phyloP scores from a whole-genome alignment of 2,888 invertebrate species.

The Timandra comae region DNA sequence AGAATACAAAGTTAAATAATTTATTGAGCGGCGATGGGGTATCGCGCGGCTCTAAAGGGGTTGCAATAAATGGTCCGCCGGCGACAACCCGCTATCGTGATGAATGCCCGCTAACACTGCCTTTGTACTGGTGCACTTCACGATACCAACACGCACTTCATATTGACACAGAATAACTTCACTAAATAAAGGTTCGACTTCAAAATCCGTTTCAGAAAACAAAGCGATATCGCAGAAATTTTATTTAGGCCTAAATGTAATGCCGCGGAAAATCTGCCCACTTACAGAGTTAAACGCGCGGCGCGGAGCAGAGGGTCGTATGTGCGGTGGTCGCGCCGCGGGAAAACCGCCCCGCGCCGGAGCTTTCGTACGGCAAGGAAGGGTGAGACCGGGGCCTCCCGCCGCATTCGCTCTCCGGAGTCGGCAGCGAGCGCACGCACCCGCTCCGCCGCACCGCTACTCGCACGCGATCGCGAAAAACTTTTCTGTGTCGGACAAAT shows the following conservation, averaged over 20 bases:
- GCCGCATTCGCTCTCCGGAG: constrained; percentile 62
- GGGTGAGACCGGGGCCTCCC: constrained; percentile 46
- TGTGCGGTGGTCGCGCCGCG: constrained; percentile 32
- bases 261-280: constrained; percentile 70
- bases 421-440: constrained; percentile 44
- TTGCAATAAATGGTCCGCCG: constrained; percentile 45
- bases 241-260: constrained; percentile 72
- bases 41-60: constrained; percentile 1
- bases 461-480: constrained; percentile 65
- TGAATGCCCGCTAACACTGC: constrained; percentile 34
- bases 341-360: constrained; percentile 59
- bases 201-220: no score
- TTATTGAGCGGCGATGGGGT: no score
- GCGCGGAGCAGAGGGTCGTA: constrained; percentile 40
- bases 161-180: no score
- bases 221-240: constrained; percentile 23
- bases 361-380: constrained; percentile 63
- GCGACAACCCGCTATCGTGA: constrained; percentile 58
- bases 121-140: constrained; percentile 3
- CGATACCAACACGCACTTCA: no score
- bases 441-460: constrained; percentile 13
- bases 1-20: no score
- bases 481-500: constrained; percentile 62
- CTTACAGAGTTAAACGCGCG: constrained; percentile 65
- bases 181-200: no score